Base-by-base conservation (phyloP, 2,888 invertebrate species). In the Tinea semifulvella region DNA sequence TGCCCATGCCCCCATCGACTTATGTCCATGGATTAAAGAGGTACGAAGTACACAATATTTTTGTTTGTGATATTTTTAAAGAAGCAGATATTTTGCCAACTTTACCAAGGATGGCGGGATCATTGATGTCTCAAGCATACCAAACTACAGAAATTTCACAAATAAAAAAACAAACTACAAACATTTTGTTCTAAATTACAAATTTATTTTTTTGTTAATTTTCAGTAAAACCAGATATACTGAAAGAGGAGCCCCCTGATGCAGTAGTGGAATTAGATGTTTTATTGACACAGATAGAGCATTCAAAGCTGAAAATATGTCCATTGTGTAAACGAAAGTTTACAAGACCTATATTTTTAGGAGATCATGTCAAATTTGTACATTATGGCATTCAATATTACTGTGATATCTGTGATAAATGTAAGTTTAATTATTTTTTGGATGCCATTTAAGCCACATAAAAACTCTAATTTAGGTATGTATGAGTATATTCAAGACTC, bases 351-450 rank as follows among this genome's bases (percentile, higher is more conserved):
- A 2, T 2, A 2, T 5, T 6, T 11, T 31, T 43, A 10, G 4
- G 2, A 18, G 28, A 28, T 27, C 43, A 43, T 43, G 26, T 43
- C n/a, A 43, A 31, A 27, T 43, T n/a, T 10, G 13, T 7, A 3
- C 43, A 43, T 18, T 18, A 18, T 11, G n/a, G 19, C 6, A 31
- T 28, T 31, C 28, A 43, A 19, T 31, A 31, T 31, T 43, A 28
- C 14, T 43, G 31, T 11, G 31, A 19, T 10, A 28, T 31, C 2
- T 43, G 31, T 11, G 26, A 31, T 4, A 5, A 19, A 20, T 31
- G 31, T 43, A 19, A 43, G 43, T 43, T 13, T 27, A n/a, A 11
- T 14, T 42, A 11, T n/a, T n/a, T n/a, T n/a, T n/a, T n/a, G n/a
- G n/a, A n/a, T n/a, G n/a, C n/a, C n/a, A n/a, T n/a, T n/a, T n/a